Conservation (phyloP, 2,797 vertebrate genomes). For the Chiroxiphia lanceolata region DNA sequence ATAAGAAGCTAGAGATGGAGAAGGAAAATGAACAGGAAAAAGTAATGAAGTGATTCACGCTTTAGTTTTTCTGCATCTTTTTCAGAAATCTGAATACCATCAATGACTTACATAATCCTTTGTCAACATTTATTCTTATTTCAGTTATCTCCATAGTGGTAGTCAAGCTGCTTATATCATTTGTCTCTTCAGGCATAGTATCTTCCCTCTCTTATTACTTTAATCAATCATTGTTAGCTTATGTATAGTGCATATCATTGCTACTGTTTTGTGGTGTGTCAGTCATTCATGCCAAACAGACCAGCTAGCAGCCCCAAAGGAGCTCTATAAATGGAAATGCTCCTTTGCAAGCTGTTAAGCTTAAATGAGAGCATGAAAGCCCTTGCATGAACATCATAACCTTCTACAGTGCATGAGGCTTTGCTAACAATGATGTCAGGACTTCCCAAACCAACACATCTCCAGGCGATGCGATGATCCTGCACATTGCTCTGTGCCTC, state of each 20-base stretch:
- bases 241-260: conserved; percentile 7
- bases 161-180: background rate
- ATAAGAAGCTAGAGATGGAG: background rate
- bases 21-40: background rate
- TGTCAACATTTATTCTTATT: conserved; percentile 56
- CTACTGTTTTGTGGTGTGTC: conserved; percentile 41
- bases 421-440: background rate
- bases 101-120: conserved; percentile 8
- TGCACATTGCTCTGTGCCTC: background rate
- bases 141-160: background rate
- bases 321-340: background rate
- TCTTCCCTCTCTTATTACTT: conserved; percentile 37
- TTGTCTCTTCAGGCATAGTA: conserved; percentile 34
- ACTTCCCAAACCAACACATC: background rate
- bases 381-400: background rate
- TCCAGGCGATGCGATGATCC: background rate
- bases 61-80: background rate
- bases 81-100: background rate
- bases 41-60: background rate
- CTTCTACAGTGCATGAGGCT: background rate
- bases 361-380: conserved; percentile 20
- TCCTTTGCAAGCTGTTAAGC: background rate
- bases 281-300: conserved; percentile 57
- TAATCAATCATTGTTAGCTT: conserved; percentile 49
- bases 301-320: conserved; percentile 14